Percentiles rank a stretch among this genome's conserved stretches.
These are phyloP conservation scores for Dolichoris vasculosae DNA, from an alignment of 1,140 invertebrate species.

Conservation along the genomic window DNA sequence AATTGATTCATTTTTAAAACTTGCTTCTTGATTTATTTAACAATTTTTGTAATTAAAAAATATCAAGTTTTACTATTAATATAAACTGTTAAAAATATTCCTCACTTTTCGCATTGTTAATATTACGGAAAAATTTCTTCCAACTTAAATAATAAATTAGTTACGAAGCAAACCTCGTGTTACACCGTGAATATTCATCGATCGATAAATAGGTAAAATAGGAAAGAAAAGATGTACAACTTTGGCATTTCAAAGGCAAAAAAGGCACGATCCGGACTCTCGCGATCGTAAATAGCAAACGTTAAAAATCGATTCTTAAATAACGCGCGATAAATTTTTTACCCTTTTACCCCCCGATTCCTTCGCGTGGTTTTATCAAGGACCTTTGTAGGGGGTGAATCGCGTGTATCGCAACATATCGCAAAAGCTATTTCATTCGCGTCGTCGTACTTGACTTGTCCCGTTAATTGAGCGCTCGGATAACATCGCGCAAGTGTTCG, in stretches of 20 bases:
- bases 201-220: slow-evolving; percentile 2
- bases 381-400: slow-evolving; percentile 14
- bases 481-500: slow-evolving; percentile 1
- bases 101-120: too few relatives aligned
- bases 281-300: background rate
- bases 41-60: too few relatives aligned
- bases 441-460: slow-evolving; percentile 11
- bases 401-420: background rate
- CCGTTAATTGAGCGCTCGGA: slow-evolving; percentile 24
- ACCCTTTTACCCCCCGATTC: too few relatives aligned
- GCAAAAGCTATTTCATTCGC: background rate
- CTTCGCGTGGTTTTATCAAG: background rate
- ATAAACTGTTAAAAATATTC: too few relatives aligned
- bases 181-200: background rate
- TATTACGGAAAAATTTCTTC: too few relatives aligned
- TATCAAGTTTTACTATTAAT: too few relatives aligned
- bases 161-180: background rate
- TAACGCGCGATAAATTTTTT: background rate
- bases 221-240: background rate
- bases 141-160: background rate
- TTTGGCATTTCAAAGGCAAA: background rate
- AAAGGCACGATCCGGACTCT: background rate
- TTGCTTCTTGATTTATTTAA: too few relatives aligned
- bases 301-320: background rate
- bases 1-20: too few relatives aligned